A percentile compares a stretch with the other conserved stretches of the same genome.
These are phyloP conservation scores for Syritta pipiens DNA, from an alignment of 2,888 invertebrate species.

Conservation along the genomic window DNA sequence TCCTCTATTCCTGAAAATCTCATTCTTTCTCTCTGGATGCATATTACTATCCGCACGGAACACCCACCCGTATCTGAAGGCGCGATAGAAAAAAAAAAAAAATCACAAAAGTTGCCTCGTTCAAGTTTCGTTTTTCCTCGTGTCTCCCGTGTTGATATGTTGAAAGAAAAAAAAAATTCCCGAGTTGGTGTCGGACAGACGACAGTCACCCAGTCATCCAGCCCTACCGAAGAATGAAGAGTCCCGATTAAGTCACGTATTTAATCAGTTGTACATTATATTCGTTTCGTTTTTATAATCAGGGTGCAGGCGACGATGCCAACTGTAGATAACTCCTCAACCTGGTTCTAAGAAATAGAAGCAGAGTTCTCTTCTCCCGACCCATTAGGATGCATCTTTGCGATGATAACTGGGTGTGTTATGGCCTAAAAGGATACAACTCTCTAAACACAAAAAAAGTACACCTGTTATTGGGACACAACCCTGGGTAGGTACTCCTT, in stretches of 20 bases:
- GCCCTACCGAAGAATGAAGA: constrained; percentile 41
- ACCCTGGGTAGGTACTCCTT: neutral
- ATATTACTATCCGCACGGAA: constrained; percentile 23
- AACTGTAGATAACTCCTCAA: constrained; percentile 55
- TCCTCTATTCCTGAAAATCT: constrained; percentile 29
- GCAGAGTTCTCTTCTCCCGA: constrained; percentile 3
- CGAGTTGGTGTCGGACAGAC: too few species aligned
- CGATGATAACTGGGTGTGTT: constrained; percentile 58
- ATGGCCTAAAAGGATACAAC: constrained; percentile 50
- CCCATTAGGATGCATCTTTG: constrained; percentile 50
- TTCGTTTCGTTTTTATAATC: constrained; percentile 70
- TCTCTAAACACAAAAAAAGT: too few species aligned
- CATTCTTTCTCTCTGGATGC: constrained; percentile 9
- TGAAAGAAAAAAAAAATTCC: constrained; percentile 53
- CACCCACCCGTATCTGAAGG: constrained; percentile 8
- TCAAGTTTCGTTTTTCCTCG: constrained; percentile 42
- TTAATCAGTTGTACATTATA: constrained; percentile 77
- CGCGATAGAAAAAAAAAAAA: constrained; percentile 23
- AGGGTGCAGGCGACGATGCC: constrained; percentile 61
- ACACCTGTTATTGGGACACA: constrained; percentile 57
- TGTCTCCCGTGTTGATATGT: constrained; percentile 39
- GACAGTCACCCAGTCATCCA: constrained; percentile 24
- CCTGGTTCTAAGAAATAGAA: constrained; percentile 42
- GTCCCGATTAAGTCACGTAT: constrained; percentile 77
- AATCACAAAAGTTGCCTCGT: constrained; percentile 41